Evolutionary conservation across 2,113 vertebrate genomes (phyloP).

Genomic region (Microcebus tavaratra): DNA sequence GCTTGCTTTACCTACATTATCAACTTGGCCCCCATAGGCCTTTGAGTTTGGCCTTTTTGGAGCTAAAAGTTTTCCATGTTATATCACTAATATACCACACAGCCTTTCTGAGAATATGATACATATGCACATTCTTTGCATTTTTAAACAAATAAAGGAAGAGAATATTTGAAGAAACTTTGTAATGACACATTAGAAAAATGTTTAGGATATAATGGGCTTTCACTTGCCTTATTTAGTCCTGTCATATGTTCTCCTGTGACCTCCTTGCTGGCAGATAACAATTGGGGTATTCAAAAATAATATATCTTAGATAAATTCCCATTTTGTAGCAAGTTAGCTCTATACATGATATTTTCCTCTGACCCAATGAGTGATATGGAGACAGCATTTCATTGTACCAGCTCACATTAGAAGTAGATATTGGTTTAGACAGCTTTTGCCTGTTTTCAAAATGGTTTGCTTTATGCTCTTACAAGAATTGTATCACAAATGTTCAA

Average conservation of each 20-base stretch:
- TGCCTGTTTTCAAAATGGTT: constrained; percentile 21
- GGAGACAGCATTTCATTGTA: not conserved
- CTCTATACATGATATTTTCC: not conserved
- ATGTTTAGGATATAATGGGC: not conserved
- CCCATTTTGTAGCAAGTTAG: not conserved
- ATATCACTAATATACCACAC: not conserved
- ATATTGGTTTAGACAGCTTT: not conserved
- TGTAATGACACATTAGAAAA: not conserved
- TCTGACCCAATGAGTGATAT: not conserved
- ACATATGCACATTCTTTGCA: not conserved
- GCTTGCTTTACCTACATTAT: constrained; percentile 19
- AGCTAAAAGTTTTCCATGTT: not conserved
- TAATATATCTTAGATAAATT: not conserved
- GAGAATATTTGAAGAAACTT: not conserved
- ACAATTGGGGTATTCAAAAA: not conserved
- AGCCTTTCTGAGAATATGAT: not conserved
- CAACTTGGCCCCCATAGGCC: not conserved
- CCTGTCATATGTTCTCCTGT: not conserved
- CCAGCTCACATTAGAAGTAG: not conserved
- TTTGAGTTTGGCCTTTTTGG: not conserved
- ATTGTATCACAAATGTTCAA: constrained; percentile 30
- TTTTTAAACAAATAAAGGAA: not conserved
- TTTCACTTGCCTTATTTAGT: not conserved
- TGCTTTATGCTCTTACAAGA: constrained; percentile 21
- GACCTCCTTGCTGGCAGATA: not conserved